Base-by-base conservation (phyloP, 2,797 vertebrate species). In the Siniperca undulata region DNA sequence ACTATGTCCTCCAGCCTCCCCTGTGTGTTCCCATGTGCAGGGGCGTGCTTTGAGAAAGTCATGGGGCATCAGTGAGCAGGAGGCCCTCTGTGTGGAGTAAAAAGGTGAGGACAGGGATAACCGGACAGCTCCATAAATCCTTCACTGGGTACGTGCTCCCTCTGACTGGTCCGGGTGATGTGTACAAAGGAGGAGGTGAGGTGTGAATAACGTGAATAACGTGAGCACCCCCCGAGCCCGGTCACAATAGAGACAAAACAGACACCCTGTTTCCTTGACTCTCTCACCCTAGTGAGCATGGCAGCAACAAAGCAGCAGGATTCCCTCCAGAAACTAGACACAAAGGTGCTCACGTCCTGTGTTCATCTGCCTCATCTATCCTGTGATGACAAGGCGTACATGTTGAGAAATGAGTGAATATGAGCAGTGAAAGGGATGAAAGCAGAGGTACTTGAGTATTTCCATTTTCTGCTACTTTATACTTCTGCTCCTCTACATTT, bases 181-280 rank as follows among this genome's bases (percentile, higher is more conserved):
- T 6, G 76, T 4, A 87, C 81, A 94, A 94, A 92, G 82, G 83
- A 94, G 83, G 86, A 90, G 88, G 74, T 84, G 92, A 90, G 80
- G 86, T 92, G 93, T 93, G 91, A 94, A 90, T 86, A 93, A 95
- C 34, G 93, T 93, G 91, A 94, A 90, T 86, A 93, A 95, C 34
- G 46, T 11, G 75, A 78, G 85, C 27, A 27, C 83, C 89, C 86
- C 89, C 74, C 65, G 77, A 88, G 81, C 58, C 12, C 17, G 17
- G 38, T 61, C 72, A 78, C 75, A 81, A 87, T 80, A 16, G 83
- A 85, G 60, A 88, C 82, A 46, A 86, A 80, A 81, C 70, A 78
- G 70, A 68, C 74, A 44, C 71, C 72, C 67, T 14, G 74, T 75
- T 77, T 71, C 66, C 80, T 68, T 19, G 48, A 80, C 75, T 88